Evolutionary conservation across 2,113 vertebrate species (phyloP).

Genomic region (Campylomormyrus numenius): DNA sequence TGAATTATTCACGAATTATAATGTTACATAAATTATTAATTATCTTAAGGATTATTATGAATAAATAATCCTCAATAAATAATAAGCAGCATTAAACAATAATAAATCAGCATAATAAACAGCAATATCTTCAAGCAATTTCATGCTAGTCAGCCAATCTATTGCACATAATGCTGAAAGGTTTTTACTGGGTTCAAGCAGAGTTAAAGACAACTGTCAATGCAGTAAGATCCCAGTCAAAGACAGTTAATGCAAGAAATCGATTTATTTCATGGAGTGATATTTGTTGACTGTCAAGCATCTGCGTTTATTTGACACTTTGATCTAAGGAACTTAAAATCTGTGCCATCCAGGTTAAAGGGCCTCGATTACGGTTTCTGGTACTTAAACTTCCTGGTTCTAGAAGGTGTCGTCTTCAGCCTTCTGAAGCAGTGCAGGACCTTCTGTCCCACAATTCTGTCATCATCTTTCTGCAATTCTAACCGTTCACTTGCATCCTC

Average conservation of each 20-base stretch:
- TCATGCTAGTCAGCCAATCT: background rate
- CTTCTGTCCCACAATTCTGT: background rate
- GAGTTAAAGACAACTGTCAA: background rate
- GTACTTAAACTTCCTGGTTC: background rate
- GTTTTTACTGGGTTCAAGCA: background rate
- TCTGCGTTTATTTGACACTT: background rate
- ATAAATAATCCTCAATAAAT: conserved; percentile 1
- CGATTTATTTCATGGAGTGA: background rate
- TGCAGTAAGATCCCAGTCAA: background rate
- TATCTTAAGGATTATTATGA: conserved; percentile 1
- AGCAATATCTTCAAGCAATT: background rate
- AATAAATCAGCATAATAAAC: background rate
- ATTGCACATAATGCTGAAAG: background rate
- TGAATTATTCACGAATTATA: background rate
- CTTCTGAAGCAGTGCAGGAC: background rate
- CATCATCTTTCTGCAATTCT: background rate
- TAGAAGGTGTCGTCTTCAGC: background rate
- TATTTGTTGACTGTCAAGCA: background rate
- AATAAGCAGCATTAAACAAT: background rate
- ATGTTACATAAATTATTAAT: background rate
- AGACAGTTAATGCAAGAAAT: background rate
- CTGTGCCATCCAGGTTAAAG: background rate
- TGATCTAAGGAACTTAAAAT: background rate
- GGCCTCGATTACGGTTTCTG: background rate
- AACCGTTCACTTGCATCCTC: background rate